Base-by-base conservation (phyloP, 2,797 vertebrate species). In the Xenopus petersii region DNA sequence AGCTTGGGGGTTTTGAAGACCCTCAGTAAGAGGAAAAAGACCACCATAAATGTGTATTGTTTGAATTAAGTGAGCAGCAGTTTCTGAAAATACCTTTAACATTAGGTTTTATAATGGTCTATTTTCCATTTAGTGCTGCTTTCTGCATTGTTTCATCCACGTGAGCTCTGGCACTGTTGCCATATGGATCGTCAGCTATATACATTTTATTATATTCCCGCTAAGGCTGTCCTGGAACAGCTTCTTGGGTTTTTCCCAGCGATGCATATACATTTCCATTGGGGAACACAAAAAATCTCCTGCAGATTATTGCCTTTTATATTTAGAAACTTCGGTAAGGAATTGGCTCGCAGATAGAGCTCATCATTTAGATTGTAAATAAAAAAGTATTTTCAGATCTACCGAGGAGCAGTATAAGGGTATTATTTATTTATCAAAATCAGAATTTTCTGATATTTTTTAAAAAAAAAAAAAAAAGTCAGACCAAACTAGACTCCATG, bases 281-380 rank as follows among this genome's bases (percentile, higher is more conserved):
- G 24, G n/a, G 66, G 51, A 24, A 55, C 15, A 21, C 49, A 59
- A 46, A 64, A 24, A 17, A 16, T n/a, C 33, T 26, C 24, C 8
- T 72, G 24, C 36, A 21, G 70, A 26, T 64, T 72, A 42, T 42
- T 36, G 36, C 48, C 33, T 36, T 72, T 64, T 72, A 72, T 64
- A 72, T 72, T 56, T 72, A 72, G 49, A 72, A 72, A 64, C 61
- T 51, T 72, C 62, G 51, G 64, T 48, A 61, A 71, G 21, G 56
- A 15, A 64, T 64, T 72, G 61, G 48, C 70, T 56, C n/a, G 12
- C n/a, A 54, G 36, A 30, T 55, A 72, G 62, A 72, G 64, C 16
- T 24, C 70, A 55, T 63, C 59, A 36, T 54, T 51, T 62, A 16
- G 8, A 33, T 12, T 64, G 30, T 55, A 21, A 56, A 56, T 1